Evolutionary conservation across 2,888 invertebrate genomes (phyloP).

Genomic region (Podabrus alpinus): DNA sequence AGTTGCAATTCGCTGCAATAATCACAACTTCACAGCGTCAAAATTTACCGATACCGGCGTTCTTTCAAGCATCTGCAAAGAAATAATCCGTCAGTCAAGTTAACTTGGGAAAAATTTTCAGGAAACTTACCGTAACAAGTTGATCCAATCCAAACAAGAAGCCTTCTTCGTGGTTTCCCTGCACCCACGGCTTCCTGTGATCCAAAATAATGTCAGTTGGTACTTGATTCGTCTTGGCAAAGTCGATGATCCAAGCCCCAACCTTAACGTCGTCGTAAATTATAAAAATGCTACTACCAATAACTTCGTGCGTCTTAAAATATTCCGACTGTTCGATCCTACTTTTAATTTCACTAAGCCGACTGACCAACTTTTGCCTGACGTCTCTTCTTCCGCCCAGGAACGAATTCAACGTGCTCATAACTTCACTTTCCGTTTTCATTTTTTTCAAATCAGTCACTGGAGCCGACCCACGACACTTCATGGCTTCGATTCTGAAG

Average conservation of each 20-base stretch:
- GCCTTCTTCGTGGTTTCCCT: slow-evolving; percentile 97
- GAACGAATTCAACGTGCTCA: slow-evolving; percentile 75
- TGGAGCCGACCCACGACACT: slow-evolving; percentile 80
- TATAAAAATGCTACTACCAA: slow-evolving; percentile 92
- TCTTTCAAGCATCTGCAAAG: slow-evolving; percentile 30
- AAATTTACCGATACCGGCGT: slow-evolving; percentile 5
- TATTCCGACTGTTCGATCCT: slow-evolving; percentile 83
- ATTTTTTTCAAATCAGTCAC: slow-evolving; percentile 88
- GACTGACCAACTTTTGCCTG: slow-evolving; percentile 69
- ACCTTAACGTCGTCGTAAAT: slow-evolving; percentile 87
- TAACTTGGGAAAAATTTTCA: background rate
- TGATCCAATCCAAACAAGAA: slow-evolving; percentile 91
- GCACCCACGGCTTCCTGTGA: slow-evolving; percentile 82
- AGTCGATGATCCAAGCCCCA: slow-evolving; percentile 96
- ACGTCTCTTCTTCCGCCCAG: slow-evolving; percentile 68
- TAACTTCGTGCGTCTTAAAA: slow-evolving; percentile 88
- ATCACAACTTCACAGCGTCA: background rate
- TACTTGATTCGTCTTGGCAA: slow-evolving; percentile 86
- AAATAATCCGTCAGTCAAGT: background rate
- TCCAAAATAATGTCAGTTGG: slow-evolving; percentile 71
- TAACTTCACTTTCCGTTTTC: slow-evolving; percentile 75
- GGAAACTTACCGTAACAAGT: slow-evolving; percentile 72
- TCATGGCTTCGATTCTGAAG: slow-evolving; percentile 95
- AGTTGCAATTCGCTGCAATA: background rate
- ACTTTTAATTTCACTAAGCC: slow-evolving; percentile 76